Base-by-base conservation (phyloP, 2,888 invertebrate genomes). In the Tinea pellionella region DNA sequence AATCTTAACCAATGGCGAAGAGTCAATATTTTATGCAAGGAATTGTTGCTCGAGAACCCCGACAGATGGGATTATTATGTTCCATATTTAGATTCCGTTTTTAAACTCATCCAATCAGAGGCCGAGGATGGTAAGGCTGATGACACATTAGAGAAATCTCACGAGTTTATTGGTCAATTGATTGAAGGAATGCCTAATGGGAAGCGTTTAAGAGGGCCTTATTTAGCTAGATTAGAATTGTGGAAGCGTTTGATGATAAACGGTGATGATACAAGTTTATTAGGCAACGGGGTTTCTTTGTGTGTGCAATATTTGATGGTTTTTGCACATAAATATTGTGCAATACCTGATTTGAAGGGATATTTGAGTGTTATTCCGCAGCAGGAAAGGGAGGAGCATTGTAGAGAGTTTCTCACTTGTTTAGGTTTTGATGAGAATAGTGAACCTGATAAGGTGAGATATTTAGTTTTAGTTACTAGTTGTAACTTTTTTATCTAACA, bases 261-360 rank as follows among this genome's bases (percentile, higher is more conserved):
- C 11, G 87, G 89, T 7, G 89, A 91, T 68, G 89, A 91, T 11
- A 78, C 77, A 0, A 67, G 71, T 4, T 64, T 91, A 8, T 74
- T 91, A 18, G 93, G 93, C 0, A 91, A 92, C 68, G 89, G 90
- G 13, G 81, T 90, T 12, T 91, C 93, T 19, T 76, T 94, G 32
- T 90, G 96, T 72, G 86, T 93, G 63, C 92, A 93, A 67, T 98
- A 96, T 81, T 94, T 95, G 66, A 79, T 84, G 43, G 89, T 90
- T 65, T 98, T 97, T 79, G 96, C 96, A 1, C 91, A 94, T 68
- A 96, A 96, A 71, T 92, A 93, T 0, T 96, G 96, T 77, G 95
- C 95, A 62, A 94, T 95, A 62, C 90, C 92, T 8, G 98, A 98
- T 75, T 85, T 98, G 59, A 90, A 91, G 63, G 86, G 92, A 4